These are phyloP conservation scores for Clunio marinus DNA, from an alignment of 2,888 invertebrate species.

Conservation along the genomic window DNA sequence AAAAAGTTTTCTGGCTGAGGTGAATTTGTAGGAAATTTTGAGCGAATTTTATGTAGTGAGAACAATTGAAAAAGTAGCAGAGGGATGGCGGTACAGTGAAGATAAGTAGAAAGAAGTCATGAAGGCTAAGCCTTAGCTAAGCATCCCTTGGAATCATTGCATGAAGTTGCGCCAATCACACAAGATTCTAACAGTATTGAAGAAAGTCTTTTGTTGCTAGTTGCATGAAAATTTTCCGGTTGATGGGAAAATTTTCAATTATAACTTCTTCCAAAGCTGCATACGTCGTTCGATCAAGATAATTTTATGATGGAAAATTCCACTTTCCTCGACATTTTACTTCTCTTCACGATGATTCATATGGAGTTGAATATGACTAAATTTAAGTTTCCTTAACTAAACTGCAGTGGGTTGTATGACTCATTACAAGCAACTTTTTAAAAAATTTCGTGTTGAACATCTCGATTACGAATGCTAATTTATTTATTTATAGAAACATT, in stretches of 20 bases:
- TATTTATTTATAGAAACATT: no score
- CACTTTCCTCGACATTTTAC: constrained; percentile 9
- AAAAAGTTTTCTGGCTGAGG: constrained; percentile 12
- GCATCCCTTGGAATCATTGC: not conserved
- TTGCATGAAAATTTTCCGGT: constrained; percentile 1
- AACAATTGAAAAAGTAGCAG: not conserved
- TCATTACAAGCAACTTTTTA: no score
- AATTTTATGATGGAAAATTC: no score
- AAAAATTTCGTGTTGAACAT: no score
- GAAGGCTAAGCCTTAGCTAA: not conserved
- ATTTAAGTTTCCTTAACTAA: no score
- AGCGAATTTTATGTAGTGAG: not conserved
- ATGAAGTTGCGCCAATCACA: not conserved
- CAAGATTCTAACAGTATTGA: not conserved
- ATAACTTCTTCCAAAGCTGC: not conserved
- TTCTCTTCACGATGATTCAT: no score
- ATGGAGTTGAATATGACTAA: no score
- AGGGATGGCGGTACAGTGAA: no score
- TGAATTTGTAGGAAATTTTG: not conserved
- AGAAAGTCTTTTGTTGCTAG: not conserved
- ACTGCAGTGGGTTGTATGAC: no score
- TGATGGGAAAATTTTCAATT: constrained; percentile 9
- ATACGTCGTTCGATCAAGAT: not conserved
- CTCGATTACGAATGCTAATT: no score
- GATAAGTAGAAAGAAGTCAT: no score